phyloP scores from a whole-genome alignment of 2,113 vertebrate species.

The Misgurnus mizolepis region DNA sequence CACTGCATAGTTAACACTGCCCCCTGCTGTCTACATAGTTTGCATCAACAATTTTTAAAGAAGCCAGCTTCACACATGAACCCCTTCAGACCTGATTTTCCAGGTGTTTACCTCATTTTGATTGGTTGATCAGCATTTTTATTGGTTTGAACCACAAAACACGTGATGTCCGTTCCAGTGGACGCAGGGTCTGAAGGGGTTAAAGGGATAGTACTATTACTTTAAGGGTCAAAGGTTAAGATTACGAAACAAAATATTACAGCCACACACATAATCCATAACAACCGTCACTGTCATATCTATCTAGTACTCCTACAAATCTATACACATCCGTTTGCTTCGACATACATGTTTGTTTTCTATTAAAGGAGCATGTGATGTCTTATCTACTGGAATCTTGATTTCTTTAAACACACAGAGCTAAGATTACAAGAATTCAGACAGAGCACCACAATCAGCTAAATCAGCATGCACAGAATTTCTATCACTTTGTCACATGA shows the following conservation, averaged over 20 bases:
- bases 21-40: constrained; percentile 63
- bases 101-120: too few relatives aligned
- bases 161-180: too few relatives aligned
- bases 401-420: neutral
- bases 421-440: neutral
- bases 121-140: too few relatives aligned
- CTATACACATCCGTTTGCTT: neutral
- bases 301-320: neutral
- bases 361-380: neutral
- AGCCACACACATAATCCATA: constrained; percentile 7
- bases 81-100: too few relatives aligned
- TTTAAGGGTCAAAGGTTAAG: neutral
- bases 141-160: too few relatives aligned
- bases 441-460: too few relatives aligned
- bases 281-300: neutral
- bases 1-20: constrained; percentile 62
- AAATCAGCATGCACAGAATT: neutral
- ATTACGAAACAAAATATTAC: neutral
- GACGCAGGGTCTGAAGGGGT: too few relatives aligned
- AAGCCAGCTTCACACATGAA: neutral
- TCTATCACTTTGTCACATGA: too few relatives aligned
- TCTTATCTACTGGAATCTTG: neutral
- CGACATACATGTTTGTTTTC: neutral
- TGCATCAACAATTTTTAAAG: neutral
- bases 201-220: too few relatives aligned